Percentiles rank a stretch among this genome's conserved stretches.
These are phyloP conservation scores for Dasyprocta punctata DNA, from an alignment of 2,113 vertebrate genomes.

Conservation along the genomic window DNA sequence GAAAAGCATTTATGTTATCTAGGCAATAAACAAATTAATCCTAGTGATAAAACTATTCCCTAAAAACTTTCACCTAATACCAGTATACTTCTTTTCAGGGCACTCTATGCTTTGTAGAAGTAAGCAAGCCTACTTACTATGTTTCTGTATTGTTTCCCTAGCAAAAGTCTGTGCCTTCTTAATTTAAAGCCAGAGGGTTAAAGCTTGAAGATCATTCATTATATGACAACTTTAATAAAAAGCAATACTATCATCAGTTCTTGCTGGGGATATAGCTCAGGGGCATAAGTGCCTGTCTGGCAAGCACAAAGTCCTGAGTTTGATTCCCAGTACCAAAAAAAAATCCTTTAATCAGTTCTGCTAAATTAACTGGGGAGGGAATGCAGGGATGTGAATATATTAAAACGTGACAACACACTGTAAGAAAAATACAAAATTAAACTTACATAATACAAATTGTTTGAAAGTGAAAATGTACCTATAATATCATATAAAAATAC, in stretches of 20 bases:
- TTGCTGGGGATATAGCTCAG: no score
- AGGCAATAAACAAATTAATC: slow-evolving; percentile 74
- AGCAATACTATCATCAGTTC: slow-evolving; percentile 61
- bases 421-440: slow-evolving; percentile 56
- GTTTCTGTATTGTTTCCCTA: slow-evolving; percentile 95
- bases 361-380: slow-evolving; percentile 35
- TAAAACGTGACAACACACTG: slow-evolving; percentile 6
- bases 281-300: no score
- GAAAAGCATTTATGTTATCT: slow-evolving; percentile 21
- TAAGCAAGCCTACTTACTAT: slow-evolving; percentile 91
- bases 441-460: slow-evolving; percentile 18
- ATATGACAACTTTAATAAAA: slow-evolving; percentile 67
- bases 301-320: no score
- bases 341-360: neutral
- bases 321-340: no score
- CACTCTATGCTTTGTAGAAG: slow-evolving; percentile 84
- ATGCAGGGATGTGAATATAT: neutral
- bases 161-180: slow-evolving; percentile 91
- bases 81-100: slow-evolving; percentile 87
- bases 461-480: slow-evolving; percentile 30
- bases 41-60: slow-evolving; percentile 78
- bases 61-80: slow-evolving; percentile 85
- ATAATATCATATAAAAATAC: slow-evolving; percentile 8
- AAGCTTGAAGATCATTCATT: slow-evolving; percentile 91
- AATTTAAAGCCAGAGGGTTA: slow-evolving; percentile 89